These are phyloP conservation scores for Argyra leucocephala DNA, from an alignment of 2,888 invertebrate species.

Conservation along the genomic window DNA sequence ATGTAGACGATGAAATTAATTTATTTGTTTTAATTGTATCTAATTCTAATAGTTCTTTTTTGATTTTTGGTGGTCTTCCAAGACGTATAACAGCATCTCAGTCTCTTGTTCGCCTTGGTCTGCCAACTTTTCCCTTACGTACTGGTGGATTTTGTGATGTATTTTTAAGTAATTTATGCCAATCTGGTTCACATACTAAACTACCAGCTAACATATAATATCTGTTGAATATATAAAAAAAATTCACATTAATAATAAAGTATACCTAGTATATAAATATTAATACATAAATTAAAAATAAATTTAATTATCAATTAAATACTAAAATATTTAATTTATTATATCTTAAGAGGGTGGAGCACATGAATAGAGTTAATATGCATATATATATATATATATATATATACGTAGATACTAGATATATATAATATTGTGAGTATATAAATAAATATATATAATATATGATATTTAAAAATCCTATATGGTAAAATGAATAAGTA, in stretches of 20 bases:
- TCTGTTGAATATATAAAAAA: conserved; percentile 42
- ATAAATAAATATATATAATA: no score
- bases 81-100: conserved; percentile 46
- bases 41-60: conserved; percentile 24
- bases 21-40: conserved; percentile 9
- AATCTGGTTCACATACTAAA: conserved; percentile 86
- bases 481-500: neutral
- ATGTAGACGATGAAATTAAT: neutral
- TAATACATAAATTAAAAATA: no score
- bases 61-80: conserved; percentile 30
- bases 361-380: no score
- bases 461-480: no score
- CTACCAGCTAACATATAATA: conserved; percentile 81
- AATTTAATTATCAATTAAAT: no score
- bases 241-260: no score
- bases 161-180: conserved; percentile 74
- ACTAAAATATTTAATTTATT: no score
- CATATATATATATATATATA: no score
- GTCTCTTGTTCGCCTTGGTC: conserved; percentile 76
- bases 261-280: no score
- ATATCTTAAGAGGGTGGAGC: no score
- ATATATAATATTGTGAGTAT: no score
- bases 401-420: no score
- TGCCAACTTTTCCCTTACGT: conserved; percentile 70
- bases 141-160: conserved; percentile 56